Percentiles rank a stretch among this genome's conserved stretches.
phyloP scores from a whole-genome alignment of 1,140 invertebrate genomes.

The Physella acuta region DNA sequence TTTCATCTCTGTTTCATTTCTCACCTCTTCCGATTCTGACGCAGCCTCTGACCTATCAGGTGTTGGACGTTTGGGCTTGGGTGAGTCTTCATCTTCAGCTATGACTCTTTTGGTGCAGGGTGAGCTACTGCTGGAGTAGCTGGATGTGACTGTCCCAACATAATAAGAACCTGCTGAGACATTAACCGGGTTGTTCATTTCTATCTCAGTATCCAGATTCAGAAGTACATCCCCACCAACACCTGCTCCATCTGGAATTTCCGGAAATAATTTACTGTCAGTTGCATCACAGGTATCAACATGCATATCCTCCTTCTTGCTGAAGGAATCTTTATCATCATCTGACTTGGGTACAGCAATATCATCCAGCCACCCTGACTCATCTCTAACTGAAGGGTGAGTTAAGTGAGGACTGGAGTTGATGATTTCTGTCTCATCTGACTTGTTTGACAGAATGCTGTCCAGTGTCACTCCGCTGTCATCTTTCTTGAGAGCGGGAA shows the following conservation, averaged over 20 bases:
- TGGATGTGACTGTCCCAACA: background rate
- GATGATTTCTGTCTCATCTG: background rate
- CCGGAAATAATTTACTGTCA: no score
- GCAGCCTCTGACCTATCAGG: slow-evolving; percentile 46
- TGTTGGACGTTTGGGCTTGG: slow-evolving; percentile 71
- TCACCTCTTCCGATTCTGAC: slow-evolving; percentile 35
- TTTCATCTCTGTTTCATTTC: slow-evolving; percentile 39
- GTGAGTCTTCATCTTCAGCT: slow-evolving; percentile 47
- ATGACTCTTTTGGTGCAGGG: slow-evolving; percentile 10
- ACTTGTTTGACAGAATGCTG: slow-evolving; percentile 34
- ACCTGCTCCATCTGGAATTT: no score
- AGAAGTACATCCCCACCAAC: background rate
- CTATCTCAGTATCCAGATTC: slow-evolving; percentile 19
- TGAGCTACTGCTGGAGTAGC: slow-evolving; percentile 25
- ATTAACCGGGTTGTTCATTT: background rate
- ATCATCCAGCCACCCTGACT: slow-evolving; percentile 22
- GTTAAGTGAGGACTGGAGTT: background rate
- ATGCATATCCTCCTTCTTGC: no score
- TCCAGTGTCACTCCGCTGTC: slow-evolving; percentile 57
- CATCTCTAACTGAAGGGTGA: background rate
- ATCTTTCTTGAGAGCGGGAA: slow-evolving; percentile 49
- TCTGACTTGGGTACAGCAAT: slow-evolving; percentile 17
- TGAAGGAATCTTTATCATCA: no score
- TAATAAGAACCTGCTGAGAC: slow-evolving; percentile 24
- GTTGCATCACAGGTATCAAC: no score